Conservation (phyloP, 2,113 vertebrate species). For the Neoarius graeffei region DNA sequence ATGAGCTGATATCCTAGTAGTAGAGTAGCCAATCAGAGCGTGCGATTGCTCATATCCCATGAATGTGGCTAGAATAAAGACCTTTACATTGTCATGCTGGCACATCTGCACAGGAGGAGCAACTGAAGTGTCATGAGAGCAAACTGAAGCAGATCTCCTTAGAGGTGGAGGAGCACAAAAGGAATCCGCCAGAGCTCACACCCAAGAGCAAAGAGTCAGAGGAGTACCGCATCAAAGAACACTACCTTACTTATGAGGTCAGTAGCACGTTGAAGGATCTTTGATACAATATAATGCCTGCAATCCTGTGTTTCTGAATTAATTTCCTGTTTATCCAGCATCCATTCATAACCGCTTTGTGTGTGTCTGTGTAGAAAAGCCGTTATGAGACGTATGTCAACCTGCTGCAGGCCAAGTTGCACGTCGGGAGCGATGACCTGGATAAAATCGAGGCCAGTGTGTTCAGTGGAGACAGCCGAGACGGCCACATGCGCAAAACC, state of each 20-base stretch:
- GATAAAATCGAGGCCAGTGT: constrained; percentile 89
- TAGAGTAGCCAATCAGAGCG: too few relatives aligned
- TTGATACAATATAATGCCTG: neutral
- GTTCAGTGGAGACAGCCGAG: constrained; percentile 78
- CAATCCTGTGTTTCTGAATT: neutral
- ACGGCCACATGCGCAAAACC: constrained; percentile 86
- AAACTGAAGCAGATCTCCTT: constrained; percentile 92
- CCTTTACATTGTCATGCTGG: neutral
- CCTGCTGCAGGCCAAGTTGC: constrained; percentile 88
- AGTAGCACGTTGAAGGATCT: constrained; percentile 36
- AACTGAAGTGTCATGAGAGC: constrained; percentile 92
- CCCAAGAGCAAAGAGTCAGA: constrained; percentile 91
- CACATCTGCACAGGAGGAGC: constrained; percentile 81
- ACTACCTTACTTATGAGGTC: constrained; percentile 97
- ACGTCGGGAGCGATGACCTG: constrained; percentile 86
- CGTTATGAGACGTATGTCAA: constrained; percentile 93
- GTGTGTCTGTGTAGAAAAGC: constrained; percentile 79
- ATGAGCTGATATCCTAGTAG: too few relatives aligned
- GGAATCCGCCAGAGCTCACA: constrained; percentile 80
- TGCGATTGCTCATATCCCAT: too few relatives aligned
- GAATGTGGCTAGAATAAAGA: too few relatives aligned
- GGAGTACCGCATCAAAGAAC: constrained; percentile 93
- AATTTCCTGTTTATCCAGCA: neutral
- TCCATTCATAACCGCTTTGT: neutral
- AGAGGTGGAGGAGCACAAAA: constrained; percentile 91